Evolutionary conservation across 2,113 vertebrate species (phyloP), one percentile per base, ranked within the genome.

Genomic region (Rhinogobius similis): DNA sequence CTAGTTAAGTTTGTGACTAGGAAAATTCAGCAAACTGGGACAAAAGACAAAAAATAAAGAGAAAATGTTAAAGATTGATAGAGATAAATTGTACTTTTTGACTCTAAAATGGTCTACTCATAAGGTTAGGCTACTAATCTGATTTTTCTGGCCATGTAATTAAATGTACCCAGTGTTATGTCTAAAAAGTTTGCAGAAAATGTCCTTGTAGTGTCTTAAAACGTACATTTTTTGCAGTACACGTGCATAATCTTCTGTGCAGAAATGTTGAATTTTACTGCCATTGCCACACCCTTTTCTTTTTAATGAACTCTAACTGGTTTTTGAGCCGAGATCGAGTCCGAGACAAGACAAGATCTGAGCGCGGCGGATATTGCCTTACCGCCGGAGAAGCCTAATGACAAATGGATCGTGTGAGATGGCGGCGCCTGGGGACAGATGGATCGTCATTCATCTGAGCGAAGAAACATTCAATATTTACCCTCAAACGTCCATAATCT

Each of bases 361-460:
- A 73, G 81, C 56, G 1, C 9, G 72, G 79, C 72, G 82, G 86
- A 83, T 88, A 82, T 86, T 87, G 86, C 78, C 46, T 77, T 76
- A 76, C 78, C 76, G 79, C 81, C 67, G 68, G 24, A 76, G 78
- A 81, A 69, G 72, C 78, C 68, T 84, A 48, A 83, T 85, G 85
- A 86, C 82, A 79, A 87, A 86, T 85, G 78, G 72, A 67, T 13
- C 2, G n/a, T 24, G 38, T 26, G 39, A 63, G 38, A 21, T 74
- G 75, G 71, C 68, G 74, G 55, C 48, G 75, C 79, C 66, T 65
- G 36, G 52, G 36, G 77, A 72, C 55, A 75, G 71, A 86, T 70
- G 73, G 78, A 82, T 85, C 65, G 75, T 56, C 56, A 61, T 68
- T 56, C 68, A 70, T 86, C 79, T 83, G 20, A 68, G 38, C 36